Base-by-base conservation (phyloP, 1,140 invertebrate genomes). In the Acyrthosiphon pisum region DNA sequence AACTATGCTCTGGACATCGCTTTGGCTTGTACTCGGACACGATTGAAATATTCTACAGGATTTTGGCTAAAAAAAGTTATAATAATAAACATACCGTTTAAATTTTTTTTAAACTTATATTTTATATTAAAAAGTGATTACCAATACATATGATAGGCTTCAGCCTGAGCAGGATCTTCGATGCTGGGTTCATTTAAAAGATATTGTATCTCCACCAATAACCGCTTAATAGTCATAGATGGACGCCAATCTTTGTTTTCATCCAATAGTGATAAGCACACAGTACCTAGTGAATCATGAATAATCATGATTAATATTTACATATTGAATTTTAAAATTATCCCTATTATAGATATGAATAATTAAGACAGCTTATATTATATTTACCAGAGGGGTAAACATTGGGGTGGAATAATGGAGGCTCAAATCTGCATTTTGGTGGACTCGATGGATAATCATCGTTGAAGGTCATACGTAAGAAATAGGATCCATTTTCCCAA, bases 111-210 rank as follows among this genome's bases (percentile, higher is more conserved):
- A 83, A 83, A 35, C 6, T 83, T 48, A 3, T 48, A 93, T 26
- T 93, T 93, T 30, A 93, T n/a, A 83, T 48, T 50, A 22, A 93
- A 68, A 41, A 53, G 22, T 56, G 88, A 95, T 95, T 95, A 97
- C 96, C 98, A 99, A 95, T 99, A 99, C 95, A 99, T 99, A 94
- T 99, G 99, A 95, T 99, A 99, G 2, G 99, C 99, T 96, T 99
- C 99, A 60, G 99, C 99, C 95, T 99, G 99, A 88, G 99, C 99
- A 68, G 99, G 99, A 96, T 99, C 99, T 96, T 99, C 99, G 41
- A 99, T 98, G 95, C 99, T 99, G 56, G 99, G 99, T 96, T 99
- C 99, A 95, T 99, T 99, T 37, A 99, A 96, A 90, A 99, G 96
- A 96, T 99, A 99, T 95, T 99, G 99, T 95, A 99, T 99, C 46